A percentile compares a stretch with the other conserved stretches of the same genome.
Evolutionary conservation across 2,888 invertebrate genomes (phyloP).

Genomic region (Ornithoptera alexandrae): DNA sequence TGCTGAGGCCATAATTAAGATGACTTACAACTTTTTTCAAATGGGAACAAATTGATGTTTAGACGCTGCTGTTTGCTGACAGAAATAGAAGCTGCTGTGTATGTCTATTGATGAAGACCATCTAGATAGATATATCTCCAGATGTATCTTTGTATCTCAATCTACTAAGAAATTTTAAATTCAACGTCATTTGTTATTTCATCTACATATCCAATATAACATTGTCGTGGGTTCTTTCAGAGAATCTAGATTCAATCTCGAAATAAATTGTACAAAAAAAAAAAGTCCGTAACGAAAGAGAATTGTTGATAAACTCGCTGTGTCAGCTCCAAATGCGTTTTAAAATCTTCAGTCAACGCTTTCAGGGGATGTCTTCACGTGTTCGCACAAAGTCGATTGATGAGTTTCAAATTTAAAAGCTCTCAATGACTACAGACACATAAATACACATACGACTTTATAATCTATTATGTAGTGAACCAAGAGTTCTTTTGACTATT

Average conservation of each 20-base stretch:
- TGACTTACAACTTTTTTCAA: too few species aligned
- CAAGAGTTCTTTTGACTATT: neutral
- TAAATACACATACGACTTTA: neutral
- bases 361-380: neutral
- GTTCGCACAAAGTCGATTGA: neutral
- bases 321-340: constrained; percentile 1
- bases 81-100: too few species aligned
- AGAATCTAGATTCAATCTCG: neutral
- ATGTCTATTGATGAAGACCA: too few species aligned
- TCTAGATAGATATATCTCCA: too few species aligned
- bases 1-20: too few species aligned
- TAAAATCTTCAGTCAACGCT: constrained; percentile 1
- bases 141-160: neutral
- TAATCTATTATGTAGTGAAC: neutral
- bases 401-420: neutral
- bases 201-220: neutral
- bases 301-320: neutral
- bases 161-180: neutral
- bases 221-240: neutral
- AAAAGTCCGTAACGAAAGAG: neutral
- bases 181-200: neutral
- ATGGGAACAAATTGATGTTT: too few species aligned
- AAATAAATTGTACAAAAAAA: neutral
- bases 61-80: too few species aligned
- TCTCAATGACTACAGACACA: neutral